Conservation (phyloP, 2,888 invertebrate genomes). For the Ernsta delagoae region DNA sequence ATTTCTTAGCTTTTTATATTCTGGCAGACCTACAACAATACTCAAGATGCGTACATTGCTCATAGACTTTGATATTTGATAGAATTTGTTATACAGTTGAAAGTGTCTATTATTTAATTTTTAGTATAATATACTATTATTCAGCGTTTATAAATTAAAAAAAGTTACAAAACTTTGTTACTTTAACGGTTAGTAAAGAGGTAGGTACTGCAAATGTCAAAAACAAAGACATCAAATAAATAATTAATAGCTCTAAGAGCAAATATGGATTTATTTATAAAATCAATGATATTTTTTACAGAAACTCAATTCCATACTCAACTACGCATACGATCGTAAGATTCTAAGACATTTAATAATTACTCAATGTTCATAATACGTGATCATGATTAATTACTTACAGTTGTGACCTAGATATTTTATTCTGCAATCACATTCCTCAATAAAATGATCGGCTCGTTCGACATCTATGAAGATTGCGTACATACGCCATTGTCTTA, state of each 20-base stretch:
- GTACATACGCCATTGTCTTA: slow-evolving; percentile 23
- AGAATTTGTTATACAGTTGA: too few species aligned
- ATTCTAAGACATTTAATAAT: slow-evolving; percentile 35
- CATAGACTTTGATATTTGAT: too few species aligned
- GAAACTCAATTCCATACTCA: neutral
- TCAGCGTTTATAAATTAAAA: too few species aligned
- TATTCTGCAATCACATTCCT: slow-evolving; percentile 38
- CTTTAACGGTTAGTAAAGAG: neutral
- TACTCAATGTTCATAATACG: slow-evolving; percentile 31
- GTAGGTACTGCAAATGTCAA: neutral
- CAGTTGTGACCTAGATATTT: slow-evolving; percentile 38
- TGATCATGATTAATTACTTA: slow-evolving; percentile 40
- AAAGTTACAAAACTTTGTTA: neutral
- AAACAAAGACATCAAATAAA: neutral
- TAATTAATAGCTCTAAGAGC: neutral
- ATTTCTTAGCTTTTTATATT: too few species aligned
- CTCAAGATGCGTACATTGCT: too few species aligned
- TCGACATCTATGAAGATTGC: slow-evolving; percentile 24
- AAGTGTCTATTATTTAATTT: too few species aligned
- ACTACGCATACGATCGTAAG: slow-evolving; percentile 15
- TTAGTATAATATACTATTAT: too few species aligned
- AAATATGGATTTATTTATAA: neutral
- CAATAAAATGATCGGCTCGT: slow-evolving; percentile 31
- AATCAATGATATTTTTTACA: slow-evolving; percentile 9
- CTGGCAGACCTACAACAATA: too few species aligned